Base-by-base conservation (phyloP, 1,140 invertebrate genomes). In the Drosophila chauvacae region DNA sequence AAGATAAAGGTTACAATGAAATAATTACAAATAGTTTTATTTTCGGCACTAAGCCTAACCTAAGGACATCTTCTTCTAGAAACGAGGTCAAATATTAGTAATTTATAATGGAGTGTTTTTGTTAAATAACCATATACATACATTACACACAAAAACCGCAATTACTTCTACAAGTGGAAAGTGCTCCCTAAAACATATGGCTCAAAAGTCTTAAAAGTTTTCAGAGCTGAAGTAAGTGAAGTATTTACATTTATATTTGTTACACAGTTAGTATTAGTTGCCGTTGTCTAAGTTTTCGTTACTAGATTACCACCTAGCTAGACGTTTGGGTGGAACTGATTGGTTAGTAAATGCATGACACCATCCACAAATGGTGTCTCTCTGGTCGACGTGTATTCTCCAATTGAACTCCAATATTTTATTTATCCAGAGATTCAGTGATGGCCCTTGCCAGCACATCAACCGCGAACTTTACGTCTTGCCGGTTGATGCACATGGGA, bases 401-500 rank as follows among this genome's bases (percentile, higher is more conserved):
- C 28, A 39, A 3, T 61, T 4, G 7, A 39, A 41, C 20, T 10
- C 18, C n/a, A 26, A 41, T 65, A 74, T 69, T 61, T 30, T 61
- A 44, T 26, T 75, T 72, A 14, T 66, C 42, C 55, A 73, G 58
- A 84, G 83, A 57, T 30, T 83, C 71, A 16, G 78, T 68, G 18
- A 96, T 91, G 16, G 95, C 94, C 59, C 92, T 81, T 79, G 94
- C 93, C 47, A 97, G 87, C 13, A 96, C 95, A 53, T 95, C 93
- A 45, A 96, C 92, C 10, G 95, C 94, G 81, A 97, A 98, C 92
- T 98, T 96, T 6, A 95, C 97, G 93, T 99, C 98, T 70, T 95
- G 94, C 92, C 96, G 96, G 2, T 95, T 97, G 50, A 99, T 95
- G 92, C 98, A 99, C 97, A 99, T 98, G 1, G 98, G 98, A 26